Evolutionary conservation across 1,140 invertebrate genomes (phyloP), one percentile per base, ranked within the genome.

Genomic region (Apocrypta bakeri): DNA sequence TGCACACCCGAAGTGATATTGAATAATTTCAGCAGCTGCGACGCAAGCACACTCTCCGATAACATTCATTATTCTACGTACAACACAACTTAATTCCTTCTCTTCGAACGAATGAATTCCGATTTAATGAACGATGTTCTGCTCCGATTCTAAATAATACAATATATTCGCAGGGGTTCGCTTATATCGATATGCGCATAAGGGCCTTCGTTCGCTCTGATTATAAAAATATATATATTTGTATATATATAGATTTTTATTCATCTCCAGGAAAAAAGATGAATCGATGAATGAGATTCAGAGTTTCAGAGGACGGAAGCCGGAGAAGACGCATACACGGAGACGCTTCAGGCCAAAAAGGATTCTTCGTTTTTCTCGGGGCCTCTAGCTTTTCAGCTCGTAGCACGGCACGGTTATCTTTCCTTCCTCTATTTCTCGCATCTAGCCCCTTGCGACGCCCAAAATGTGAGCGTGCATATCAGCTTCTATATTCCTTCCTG

Each of bases 281-380:
- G 48, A 69, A 81, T 81, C 80, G 80, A 81, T 81, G 72, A 81
- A 81, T 74, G 56, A 63, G 40, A 69, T 81, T 74, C 74, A 14
- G 61, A 81, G 79, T 73, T 75, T 75, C 63, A 74, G 17, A 2
- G 42, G 48, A 8, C 37, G 63, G 66, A 81, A 75, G 63, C 42
- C 56, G 25, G 25, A 81, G 56, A 81, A 74, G 42, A 31, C 27
- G 24, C 64, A n/a, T 21, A 29, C 25, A 6, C 33, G 33, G 9
- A 9, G 33, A 9, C 40, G 40, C 48, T 1, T 17, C 33, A 27
- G 78, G 42, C 11, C 48, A 61, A 69, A 61, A 72, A 79, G 42
- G 68, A 72, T 72, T 79, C 68, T 72, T 79, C 68, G 61, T 72
- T 72, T 79, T 79, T 11, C 37, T 37, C 40, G 48, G 48, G 11